Evolutionary conservation across 1,140 invertebrate species (phyloP), one percentile per base, ranked within the genome.

Genomic region (Cyphomyrmex costatus): DNA sequence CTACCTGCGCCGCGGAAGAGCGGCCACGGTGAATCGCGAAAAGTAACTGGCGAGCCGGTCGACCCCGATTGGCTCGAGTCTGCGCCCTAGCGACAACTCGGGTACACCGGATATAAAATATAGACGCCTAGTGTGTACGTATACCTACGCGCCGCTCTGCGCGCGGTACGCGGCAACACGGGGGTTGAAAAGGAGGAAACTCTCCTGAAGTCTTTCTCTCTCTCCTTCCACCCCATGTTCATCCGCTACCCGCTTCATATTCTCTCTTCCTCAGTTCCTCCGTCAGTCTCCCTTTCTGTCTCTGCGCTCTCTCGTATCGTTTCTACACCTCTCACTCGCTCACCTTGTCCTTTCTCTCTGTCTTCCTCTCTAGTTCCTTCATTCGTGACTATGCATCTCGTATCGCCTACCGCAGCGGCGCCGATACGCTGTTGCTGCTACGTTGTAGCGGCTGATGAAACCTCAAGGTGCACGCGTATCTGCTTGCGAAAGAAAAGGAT

Each of bases 21-120:
- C 92, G 91, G 90, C 91, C 91, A 91, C 92, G 89, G 85, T 92
- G 93, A 79, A 91, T 93, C 92, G 93, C 93, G 93, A 93, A 93
- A 93, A 92, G 92, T 93, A 93, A 93, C 92, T 93, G 92, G 83
- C 92, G 88, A 93, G 91, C 87, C 88, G 89, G 66, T 80, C 88
- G 89, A 92, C 92, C 90, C 90, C 79, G 87, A 90, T 90, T 92
- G 86, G 86, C 89, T 87, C 89, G 93, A 93, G 92, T 92, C 92
- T 93, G 93, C 93, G 93, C 93, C 78, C 85, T 91, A 78, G 86
- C 84, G 87, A 90, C 89, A 91, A 90, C 93, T 91, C 89, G 89
- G 82, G 88, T 90, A 88, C 86, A 90, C 88, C 87, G 90, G 90
- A 92, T 92, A 93, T 92, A 92, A 92, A 93, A 92, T 90, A 90